Base-by-base conservation (phyloP, 2,888 invertebrate genomes). In the Zygaena filipendulae region DNA sequence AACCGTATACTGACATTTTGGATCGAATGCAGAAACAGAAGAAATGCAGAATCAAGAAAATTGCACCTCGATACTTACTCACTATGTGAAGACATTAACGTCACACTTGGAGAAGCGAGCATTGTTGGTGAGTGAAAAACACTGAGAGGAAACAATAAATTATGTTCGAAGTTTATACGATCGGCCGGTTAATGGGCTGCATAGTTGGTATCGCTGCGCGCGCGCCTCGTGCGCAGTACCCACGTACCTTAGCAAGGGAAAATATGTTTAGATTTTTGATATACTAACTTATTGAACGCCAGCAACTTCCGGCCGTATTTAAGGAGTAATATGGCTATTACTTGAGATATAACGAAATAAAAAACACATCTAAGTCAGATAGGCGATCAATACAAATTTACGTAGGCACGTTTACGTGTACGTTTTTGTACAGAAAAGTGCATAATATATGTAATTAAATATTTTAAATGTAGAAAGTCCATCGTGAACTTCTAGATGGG, bases 71-170 rank as follows among this genome's bases (percentile, higher is more conserved):
- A 60, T 66, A 68, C 59, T 49, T 70, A n/a, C n/a, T n/a, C n/a
- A n/a, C n/a, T n/a, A n/a, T 66, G 66, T 72, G 66, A 66, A 71
- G 59, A 53, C 57, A 68, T 69, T 68, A 68, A 61, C 59, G 63
- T 61, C 53, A 58, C 59, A 56, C 58, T 58, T 43, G 40, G 49
- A 52, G 53, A 55, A 58, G 45, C 46, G 51, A 53, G 62, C 52
- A 70, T 74, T 74, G 74, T 72, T 71, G 61, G 50, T 52, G 59
- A 58, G 58, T 66, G 71, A 72, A 70, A 74, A 74, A 74, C 61
- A 62, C 47, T 46, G 60, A 67, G 62, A 75, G 77, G 77, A 77
- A 77, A 48, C 67, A 52, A 77, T 77, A 77, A 77, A 77, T 77
- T 68, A 71, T 66, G 66, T 68, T 69, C 60, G 62, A 63, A 70